Base-by-base conservation (phyloP, 2,888 invertebrate species). In the Chaitophorus viminalis region DNA sequence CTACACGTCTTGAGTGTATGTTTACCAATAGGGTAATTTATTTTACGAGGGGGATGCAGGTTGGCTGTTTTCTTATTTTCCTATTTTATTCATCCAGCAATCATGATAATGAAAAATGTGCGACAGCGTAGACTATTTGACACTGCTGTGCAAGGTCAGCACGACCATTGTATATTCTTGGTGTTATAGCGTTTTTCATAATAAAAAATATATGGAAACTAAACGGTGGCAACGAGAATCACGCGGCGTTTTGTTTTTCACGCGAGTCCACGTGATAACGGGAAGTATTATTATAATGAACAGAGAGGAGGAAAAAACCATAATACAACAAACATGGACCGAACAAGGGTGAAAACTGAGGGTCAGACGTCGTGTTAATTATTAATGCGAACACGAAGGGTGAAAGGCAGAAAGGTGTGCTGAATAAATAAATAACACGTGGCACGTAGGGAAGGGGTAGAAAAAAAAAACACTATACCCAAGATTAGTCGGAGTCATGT, bases 351-450 rank as follows among this genome's bases (percentile, higher is more conserved):
- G 86, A 77, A 31, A 85, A 78, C 60, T 36, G 70, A 78, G 72
- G 86, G 77, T 70, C 86, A 60, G 77, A 70, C 86, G 36, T 78
- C 70, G 79, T 86, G 78, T 86, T 78, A 86, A 86, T 78, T 86
- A 78, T 86, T 72, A 79, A 70, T 36, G 65, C 36, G n/a, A 52
- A 85, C 77, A 76, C 74, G 82, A 52, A 60, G 75, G 83, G 39
- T 6, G 46, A 52, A 82, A 70, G 25, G 39, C 75, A 39, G 4
- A 75, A 75, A 75, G 68, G 60, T 60, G 46, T 65, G 83, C 65
- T 54, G 39, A 75, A 75, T 83, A 75, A 75, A 83, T 65, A 83
- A 82, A 75, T 75, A 83, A 76, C 74, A 65, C 46, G 46, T 3
- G 11, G 33, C 5, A 3, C n/a, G n/a, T 3, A 25, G n/a, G 18